Conservation (phyloP, 1,140 invertebrate species). For the Drosophila nikananu region DNA sequence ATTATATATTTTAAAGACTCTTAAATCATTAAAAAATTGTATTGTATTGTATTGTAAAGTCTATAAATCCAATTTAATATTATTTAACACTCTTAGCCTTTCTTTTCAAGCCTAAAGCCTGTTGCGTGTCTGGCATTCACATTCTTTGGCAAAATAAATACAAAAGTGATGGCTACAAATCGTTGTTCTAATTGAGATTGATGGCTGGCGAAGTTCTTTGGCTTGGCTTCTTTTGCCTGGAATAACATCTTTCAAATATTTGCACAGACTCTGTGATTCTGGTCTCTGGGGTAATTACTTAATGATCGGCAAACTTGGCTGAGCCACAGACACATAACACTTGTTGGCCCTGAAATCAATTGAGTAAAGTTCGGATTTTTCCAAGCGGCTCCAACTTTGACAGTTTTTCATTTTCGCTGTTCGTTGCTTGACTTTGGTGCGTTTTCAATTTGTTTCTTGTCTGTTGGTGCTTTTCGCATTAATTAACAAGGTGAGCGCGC, state of each 20-base stretch:
- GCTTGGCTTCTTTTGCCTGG: not conserved
- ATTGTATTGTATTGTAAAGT: not conserved
- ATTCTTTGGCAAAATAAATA: conserved; percentile 28
- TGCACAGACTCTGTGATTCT: not conserved
- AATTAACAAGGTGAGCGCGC: conserved; percentile 59
- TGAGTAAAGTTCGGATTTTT: conserved; percentile 9
- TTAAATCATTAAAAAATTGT: not conserved
- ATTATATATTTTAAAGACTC: not conserved
- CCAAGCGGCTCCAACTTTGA: conserved; percentile 27
- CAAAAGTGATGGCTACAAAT: conserved; percentile 28
- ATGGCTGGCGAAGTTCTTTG: conserved; percentile 19
- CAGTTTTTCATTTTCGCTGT: conserved; percentile 12
- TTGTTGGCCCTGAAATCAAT: conserved; percentile 42
- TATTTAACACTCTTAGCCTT: not conserved
- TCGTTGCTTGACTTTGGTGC: conserved; percentile 13
- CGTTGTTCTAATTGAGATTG: conserved; percentile 38
- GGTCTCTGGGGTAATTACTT: conserved; percentile 2
- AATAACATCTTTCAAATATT: not conserved
- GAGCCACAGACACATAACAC: not conserved
- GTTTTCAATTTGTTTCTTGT: conserved; percentile 38
- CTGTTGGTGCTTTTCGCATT: conserved; percentile 60
- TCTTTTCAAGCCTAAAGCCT: not conserved
- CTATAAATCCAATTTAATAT: not conserved
- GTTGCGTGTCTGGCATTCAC: conserved; percentile 24
- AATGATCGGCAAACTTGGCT: conserved; percentile 1